Conservation (phyloP, 53 echinoderm and acorn worm species). For the Hippasteria phrygiana region DNA sequence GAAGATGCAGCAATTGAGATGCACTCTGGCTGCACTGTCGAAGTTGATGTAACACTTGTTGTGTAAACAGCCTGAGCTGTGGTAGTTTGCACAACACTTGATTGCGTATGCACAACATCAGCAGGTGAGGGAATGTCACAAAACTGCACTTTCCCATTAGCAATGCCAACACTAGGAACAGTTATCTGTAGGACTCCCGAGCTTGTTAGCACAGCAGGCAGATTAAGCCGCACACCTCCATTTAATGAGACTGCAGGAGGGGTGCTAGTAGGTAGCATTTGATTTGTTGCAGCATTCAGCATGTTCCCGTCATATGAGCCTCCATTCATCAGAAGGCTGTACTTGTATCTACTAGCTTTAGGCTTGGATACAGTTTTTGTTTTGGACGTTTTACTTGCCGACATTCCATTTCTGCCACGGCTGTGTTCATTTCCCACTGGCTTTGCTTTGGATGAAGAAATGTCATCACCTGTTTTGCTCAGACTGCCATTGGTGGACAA, state of each 20-base stretch:
- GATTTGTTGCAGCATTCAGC: background rate
- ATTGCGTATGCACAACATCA: background rate
- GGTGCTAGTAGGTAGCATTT: background rate
- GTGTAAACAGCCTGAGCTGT: background rate
- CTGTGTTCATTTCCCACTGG: slow-evolving; percentile 19
- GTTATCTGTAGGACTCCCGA: slow-evolving; percentile 63
- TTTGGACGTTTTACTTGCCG: slow-evolving; percentile 27
- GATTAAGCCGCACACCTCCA: slow-evolving; percentile 46
- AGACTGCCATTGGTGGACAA: background rate
- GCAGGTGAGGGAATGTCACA: slow-evolving; percentile 14
- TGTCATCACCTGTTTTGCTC: background rate
- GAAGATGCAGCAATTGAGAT: slow-evolving; percentile 1
- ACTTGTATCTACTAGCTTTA: slow-evolving; percentile 92
- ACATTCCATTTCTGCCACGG: background rate
- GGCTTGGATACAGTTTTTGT: slow-evolving; percentile 59
- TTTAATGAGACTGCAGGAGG: slow-evolving; percentile 28
- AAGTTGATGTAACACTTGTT: background rate
- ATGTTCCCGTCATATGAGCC: slow-evolving; percentile 58
- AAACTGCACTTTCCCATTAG: slow-evolving; percentile 54
- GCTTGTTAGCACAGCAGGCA: slow-evolving; percentile 66
- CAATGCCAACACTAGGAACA: slow-evolving; percentile 62
- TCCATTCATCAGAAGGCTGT: slow-evolving; percentile 95
- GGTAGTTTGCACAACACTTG: background rate
- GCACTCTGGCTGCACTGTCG: background rate
- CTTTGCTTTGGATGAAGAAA: slow-evolving; percentile 21